Evolutionary conservation across 2,113 vertebrate genomes (phyloP).

Genomic region (Anguilla japonica): DNA sequence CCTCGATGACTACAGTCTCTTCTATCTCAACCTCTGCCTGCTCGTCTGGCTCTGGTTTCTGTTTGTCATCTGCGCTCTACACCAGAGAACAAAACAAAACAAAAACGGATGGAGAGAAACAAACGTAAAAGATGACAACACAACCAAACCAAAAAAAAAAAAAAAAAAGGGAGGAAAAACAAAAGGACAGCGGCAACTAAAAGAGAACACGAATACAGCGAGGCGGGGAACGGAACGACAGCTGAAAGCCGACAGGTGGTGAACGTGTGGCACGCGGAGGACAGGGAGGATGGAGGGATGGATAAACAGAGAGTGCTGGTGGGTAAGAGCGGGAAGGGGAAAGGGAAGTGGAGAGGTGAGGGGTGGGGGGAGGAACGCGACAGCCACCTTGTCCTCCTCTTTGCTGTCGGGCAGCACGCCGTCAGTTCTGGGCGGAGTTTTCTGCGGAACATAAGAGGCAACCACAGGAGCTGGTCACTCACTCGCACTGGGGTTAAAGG

Average conservation of each 20-base stretch:
- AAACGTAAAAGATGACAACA: conserved; percentile 64
- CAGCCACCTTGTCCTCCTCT: conserved; percentile 87
- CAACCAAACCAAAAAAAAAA: conserved; percentile 60
- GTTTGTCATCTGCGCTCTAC: conserved; percentile 85
- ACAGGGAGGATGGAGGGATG: conserved; percentile 65
- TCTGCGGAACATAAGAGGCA: conserved; percentile 86
- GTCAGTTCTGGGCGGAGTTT: conserved; percentile 72
- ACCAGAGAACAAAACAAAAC: conserved; percentile 61
- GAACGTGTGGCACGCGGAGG: conserved; percentile 54
- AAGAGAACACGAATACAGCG: conserved; percentile 62
- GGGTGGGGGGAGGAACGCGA: conserved; percentile 51
- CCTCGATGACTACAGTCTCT: conserved; percentile 83
- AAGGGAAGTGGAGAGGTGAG: conserved; percentile 31
- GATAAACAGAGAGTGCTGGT: conserved; percentile 45
- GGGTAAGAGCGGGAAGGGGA: conserved; percentile 46
- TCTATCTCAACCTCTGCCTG: conserved; percentile 90
- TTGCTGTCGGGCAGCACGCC: conserved; percentile 76
- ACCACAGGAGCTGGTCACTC: conserved; percentile 78
- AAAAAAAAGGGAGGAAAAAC: conserved; percentile 14
- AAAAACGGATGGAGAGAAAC: conserved; percentile 60
- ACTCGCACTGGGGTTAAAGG: conserved; percentile 15
- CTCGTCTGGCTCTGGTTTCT: conserved; percentile 80
- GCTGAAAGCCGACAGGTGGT: conserved; percentile 43
- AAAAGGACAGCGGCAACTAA: conserved; percentile 60
- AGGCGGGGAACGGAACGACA: conserved; percentile 53